Evolutionary conservation across 2,113 vertebrate species (phyloP), one percentile per base, ranked within the genome.

Genomic region (Gopherus flavomarginatus): DNA sequence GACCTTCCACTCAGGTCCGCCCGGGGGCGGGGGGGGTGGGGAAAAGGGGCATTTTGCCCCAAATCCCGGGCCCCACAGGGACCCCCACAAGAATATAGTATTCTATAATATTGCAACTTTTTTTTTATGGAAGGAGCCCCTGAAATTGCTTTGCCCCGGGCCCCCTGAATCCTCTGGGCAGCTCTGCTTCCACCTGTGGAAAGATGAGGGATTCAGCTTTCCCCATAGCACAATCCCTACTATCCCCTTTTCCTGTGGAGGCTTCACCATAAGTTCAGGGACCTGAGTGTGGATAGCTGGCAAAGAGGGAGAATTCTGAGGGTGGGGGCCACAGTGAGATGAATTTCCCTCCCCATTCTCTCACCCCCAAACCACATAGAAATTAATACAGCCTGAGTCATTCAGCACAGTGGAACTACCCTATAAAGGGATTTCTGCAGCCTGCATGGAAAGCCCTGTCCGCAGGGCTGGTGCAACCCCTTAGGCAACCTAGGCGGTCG

Each of bases 241-340:
- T 38, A 44, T 12, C 4, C 8, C 11, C 87, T 42, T 50, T 62
- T 38, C 4, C 4, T 1, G 9, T 88, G 53, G 29, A 81, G 85
- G 72, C 5, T 78, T 86, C 94, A 87, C 54, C 56, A 50, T 62
- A 88, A 31, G 42, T 11, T 53, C 24, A 65, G 42, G 87, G 85
- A 80, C 94, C 47, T 86, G 24, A 81, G 50, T 69, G 26, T 35
- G 29, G 84, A 44, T 49, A 57, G 42, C 8, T 59, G 69, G 47
- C 17, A 79, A 24, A 75, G 42, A 84, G 81, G 65, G 88, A 91
- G 52, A 12, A 1, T 62, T 81, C 3, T 54, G 38, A 83, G 81
- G n/a, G 14, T 78, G 85, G 26, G 16, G 29, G 4, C 54, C 13
- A 17, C 0, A 2, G 83, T 47, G 50, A 94, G 59, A 92, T 49